Evolutionary conservation across 2,113 vertebrate genomes (phyloP).

Genomic region (Rhinogobius similis): DNA sequence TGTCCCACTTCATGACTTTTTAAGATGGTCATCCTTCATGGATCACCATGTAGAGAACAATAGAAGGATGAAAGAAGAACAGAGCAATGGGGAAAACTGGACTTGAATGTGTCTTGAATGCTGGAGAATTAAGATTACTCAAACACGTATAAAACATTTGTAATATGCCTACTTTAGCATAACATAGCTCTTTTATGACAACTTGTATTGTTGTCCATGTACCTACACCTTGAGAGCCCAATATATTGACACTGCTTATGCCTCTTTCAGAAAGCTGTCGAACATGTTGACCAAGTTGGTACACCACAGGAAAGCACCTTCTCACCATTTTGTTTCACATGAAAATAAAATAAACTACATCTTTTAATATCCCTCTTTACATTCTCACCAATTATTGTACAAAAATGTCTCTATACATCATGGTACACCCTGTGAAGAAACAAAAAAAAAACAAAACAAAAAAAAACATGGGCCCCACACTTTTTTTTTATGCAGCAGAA

Average conservation of each 20-base stretch:
- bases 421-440: conserved; percentile 69
- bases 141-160: too few relatives aligned
- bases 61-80: too few relatives aligned
- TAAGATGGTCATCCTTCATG: too few relatives aligned
- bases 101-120: too few relatives aligned
- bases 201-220: background rate
- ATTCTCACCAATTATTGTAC: conserved; percentile 77
- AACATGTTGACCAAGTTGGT: conserved; percentile 64
- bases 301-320: conserved; percentile 78
- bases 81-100: too few relatives aligned
- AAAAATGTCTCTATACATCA: conserved; percentile 77
- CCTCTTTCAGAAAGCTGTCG: conserved; percentile 57
- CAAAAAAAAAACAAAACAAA: conserved; percentile 28
- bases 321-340: conserved; percentile 70
- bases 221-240: background rate
- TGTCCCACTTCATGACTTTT: too few relatives aligned
- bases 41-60: too few relatives aligned
- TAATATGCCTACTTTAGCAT: too few relatives aligned
- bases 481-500: conserved; percentile 46
- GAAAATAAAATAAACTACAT: conserved; percentile 74
- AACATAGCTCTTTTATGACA: too few relatives aligned
- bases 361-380: conserved; percentile 50
- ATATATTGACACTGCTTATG: background rate
- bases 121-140: too few relatives aligned
- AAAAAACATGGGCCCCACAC: conserved; percentile 40